A percentile compares a stretch with the other conserved stretches of the same genome.
Conservation (phyloP, 2,888 invertebrate genomes). For the Metacarcinus magister region DNA sequence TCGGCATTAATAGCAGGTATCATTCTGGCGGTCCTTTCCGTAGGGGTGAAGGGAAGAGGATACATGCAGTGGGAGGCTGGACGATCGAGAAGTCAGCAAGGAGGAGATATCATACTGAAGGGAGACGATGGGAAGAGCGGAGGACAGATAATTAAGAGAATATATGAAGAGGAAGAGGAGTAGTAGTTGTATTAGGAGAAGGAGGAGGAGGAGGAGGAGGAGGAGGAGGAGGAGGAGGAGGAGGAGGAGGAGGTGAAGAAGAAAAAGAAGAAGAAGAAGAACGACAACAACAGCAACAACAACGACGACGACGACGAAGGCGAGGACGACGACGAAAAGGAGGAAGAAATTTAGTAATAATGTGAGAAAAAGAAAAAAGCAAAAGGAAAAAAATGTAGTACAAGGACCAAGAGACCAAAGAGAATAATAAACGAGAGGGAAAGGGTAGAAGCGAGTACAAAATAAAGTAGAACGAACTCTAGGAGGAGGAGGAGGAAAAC, state of each 20-base stretch:
- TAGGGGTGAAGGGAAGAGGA: neutral
- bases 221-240: neutral
- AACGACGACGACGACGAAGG: too few species aligned
- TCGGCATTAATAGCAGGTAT: neutral
- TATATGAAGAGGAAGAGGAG: neutral
- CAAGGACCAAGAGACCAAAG: neutral
- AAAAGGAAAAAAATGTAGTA: too few species aligned
- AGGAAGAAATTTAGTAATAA: too few species aligned
- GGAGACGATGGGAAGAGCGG: neutral
- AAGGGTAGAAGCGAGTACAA: neutral
- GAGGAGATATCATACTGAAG: neutral
- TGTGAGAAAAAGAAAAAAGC: too few species aligned
- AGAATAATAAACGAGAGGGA: constrained; percentile 3
- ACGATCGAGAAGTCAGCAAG: neutral
- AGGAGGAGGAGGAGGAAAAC: neutral
- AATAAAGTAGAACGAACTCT: neutral
- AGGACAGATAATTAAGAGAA: constrained; percentile 27
- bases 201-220: neutral
- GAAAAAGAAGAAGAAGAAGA: too few species aligned
- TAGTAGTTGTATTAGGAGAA: neutral
- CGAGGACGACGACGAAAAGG: too few species aligned
- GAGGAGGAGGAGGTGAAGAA: too few species aligned
- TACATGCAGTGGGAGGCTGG: neutral
- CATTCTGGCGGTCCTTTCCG: neutral
- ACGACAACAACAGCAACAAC: too few species aligned